phyloP scores from a whole-genome alignment of 2,888 invertebrate species.

The Elmis aenea region DNA sequence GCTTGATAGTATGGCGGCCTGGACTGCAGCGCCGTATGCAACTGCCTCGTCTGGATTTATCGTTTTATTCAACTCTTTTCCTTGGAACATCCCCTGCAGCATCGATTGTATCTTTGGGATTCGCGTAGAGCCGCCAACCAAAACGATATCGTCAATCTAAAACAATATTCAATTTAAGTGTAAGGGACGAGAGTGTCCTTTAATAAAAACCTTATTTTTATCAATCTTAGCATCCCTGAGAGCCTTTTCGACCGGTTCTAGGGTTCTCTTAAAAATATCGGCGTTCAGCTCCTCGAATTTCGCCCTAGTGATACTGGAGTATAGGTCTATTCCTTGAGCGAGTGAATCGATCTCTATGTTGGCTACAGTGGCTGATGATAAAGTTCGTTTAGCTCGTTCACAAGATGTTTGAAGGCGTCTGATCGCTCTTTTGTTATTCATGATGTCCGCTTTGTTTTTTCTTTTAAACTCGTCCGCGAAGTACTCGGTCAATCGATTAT shows the following conservation, averaged over 20 bases:
- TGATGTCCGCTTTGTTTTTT: slow-evolving; percentile 51
- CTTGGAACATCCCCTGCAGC: slow-evolving; percentile 51
- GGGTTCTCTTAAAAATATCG: slow-evolving; percentile 58
- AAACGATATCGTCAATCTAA: slow-evolving; percentile 53
- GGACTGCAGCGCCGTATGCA: slow-evolving; percentile 64
- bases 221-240: slow-evolving; percentile 58
- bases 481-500: slow-evolving; percentile 51
- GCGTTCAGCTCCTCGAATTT: slow-evolving; percentile 61
- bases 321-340: slow-evolving; percentile 57
- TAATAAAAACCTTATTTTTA: slow-evolving; percentile 42
- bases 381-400: slow-evolving; percentile 58
- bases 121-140: slow-evolving; percentile 64
- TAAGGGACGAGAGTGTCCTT: background rate
- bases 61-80: slow-evolving; percentile 60
- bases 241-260: slow-evolving; percentile 62
- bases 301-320: slow-evolving; percentile 55
- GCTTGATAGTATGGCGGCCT: slow-evolving; percentile 57
- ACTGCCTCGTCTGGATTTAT: slow-evolving; percentile 72
- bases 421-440: slow-evolving; percentile 50
- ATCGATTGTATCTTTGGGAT: slow-evolving; percentile 63
- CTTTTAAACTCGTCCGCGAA: slow-evolving; percentile 53
- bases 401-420: slow-evolving; percentile 59
- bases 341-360: slow-evolving; percentile 59
- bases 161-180: slow-evolving; percentile 7
- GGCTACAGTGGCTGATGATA: slow-evolving; percentile 54